These are phyloP conservation scores for Oryzias dopingdopingensis DNA, from an alignment of 2,797 vertebrate genomes.

Conservation along the genomic window DNA sequence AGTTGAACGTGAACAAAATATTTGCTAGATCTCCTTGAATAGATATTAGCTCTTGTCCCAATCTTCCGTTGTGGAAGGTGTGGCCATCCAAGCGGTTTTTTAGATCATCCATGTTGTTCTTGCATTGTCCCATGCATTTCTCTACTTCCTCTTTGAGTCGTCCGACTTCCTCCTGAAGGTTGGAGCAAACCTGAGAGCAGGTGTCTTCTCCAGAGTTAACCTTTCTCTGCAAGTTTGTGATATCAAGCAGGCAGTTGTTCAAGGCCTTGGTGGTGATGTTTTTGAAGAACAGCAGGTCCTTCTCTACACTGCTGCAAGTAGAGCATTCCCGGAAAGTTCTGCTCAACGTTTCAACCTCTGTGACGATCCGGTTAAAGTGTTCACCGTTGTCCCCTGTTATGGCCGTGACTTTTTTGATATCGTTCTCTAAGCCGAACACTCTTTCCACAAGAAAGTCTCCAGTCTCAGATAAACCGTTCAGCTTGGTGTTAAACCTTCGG, in stretches of 20 bases:
- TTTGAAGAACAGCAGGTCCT: constrained; percentile 64
- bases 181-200: constrained; percentile 80
- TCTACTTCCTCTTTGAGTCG: constrained; percentile 75
- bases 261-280: constrained; percentile 73
- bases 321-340: constrained; percentile 65
- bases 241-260: constrained; percentile 63
- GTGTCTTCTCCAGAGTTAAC: constrained; percentile 64
- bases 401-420: constrained; percentile 69
- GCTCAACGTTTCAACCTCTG: constrained; percentile 73
- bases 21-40: constrained; percentile 83
- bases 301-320: constrained; percentile 60
- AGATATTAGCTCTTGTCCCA: constrained; percentile 79
- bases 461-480: constrained; percentile 75
- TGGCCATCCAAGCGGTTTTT: constrained; percentile 80
- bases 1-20: constrained; percentile 77
- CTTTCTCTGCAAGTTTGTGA: constrained; percentile 61
- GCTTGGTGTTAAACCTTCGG: constrained; percentile 71
- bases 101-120: constrained; percentile 55
- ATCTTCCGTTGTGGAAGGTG: constrained; percentile 71
- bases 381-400: constrained; percentile 69
- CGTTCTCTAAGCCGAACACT: constrained; percentile 68
- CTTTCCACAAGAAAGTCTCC: constrained; percentile 73
- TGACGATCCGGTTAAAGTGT: constrained; percentile 73
- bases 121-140: constrained; percentile 68
- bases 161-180: constrained; percentile 79